Conservation (phyloP, 2,797 vertebrate species). For the Phrynocephalus guinanensis region DNA sequence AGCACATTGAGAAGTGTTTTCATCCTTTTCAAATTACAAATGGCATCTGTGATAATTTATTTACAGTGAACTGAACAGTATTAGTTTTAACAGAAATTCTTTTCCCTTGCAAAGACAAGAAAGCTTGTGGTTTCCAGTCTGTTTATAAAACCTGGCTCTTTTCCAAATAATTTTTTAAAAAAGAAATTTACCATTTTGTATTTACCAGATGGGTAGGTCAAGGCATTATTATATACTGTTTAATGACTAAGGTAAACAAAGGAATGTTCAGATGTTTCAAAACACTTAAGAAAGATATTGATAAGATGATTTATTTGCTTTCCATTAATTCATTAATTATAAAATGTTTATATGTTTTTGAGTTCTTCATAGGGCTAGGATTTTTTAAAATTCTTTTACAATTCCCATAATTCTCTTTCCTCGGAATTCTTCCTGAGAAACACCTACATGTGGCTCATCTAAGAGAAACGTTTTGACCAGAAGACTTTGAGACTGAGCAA, state of each 20-base stretch:
- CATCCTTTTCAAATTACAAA: slow-evolving; percentile 51
- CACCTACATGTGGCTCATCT: too few relatives aligned
- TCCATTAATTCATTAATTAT: slow-evolving; percentile 9
- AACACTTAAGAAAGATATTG: slow-evolving; percentile 34
- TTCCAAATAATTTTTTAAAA: slow-evolving; percentile 53
- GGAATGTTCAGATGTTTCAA: slow-evolving; percentile 15
- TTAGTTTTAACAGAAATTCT: slow-evolving; percentile 56
- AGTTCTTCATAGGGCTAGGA: not conserved
- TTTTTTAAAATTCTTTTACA: too few relatives aligned
- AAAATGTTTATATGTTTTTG: not conserved
- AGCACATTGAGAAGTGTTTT: slow-evolving; percentile 47
- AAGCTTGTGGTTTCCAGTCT: slow-evolving; percentile 58
- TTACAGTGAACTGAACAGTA: slow-evolving; percentile 52
- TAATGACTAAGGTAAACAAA: slow-evolving; percentile 58
- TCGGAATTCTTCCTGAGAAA: too few relatives aligned
- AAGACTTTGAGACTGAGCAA: too few relatives aligned
- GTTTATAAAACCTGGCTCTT: slow-evolving; percentile 67
- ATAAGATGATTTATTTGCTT: slow-evolving; percentile 3
- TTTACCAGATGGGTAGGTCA: slow-evolving; percentile 73
- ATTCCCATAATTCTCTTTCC: too few relatives aligned
- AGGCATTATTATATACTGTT: slow-evolving; percentile 59
- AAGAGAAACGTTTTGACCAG: too few relatives aligned
- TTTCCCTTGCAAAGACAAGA: slow-evolving; percentile 65
- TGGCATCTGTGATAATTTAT: slow-evolving; percentile 60
- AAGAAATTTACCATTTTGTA: slow-evolving; percentile 42